Conservation (phyloP, 2,113 vertebrate genomes). For the Nannospalax galili region DNA sequence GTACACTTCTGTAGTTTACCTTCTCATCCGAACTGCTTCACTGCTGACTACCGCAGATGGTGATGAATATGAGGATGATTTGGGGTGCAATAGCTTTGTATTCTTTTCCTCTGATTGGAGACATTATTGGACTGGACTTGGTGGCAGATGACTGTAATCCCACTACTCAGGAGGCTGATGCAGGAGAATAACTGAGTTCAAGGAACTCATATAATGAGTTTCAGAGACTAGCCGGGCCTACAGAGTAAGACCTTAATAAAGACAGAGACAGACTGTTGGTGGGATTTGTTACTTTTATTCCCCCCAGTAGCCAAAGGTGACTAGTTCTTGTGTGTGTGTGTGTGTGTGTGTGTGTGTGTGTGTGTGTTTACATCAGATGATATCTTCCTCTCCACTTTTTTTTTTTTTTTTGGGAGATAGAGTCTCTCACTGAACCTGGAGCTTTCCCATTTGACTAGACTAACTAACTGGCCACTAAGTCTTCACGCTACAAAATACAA, state of each 20-base stretch:
- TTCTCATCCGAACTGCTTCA: background rate
- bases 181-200: background rate
- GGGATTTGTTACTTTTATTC: background rate
- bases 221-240: background rate
- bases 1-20: background rate
- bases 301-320: background rate
- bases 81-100: background rate
- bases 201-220: too few species aligned
- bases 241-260: too few species aligned
- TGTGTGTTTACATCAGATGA: background rate
- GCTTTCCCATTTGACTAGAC: too few species aligned
- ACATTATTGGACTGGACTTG: background rate
- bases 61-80: background rate
- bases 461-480: too few species aligned
- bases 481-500: background rate
- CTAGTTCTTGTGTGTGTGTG: background rate
- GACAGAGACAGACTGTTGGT: background rate
- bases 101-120: background rate
- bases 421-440: too few species aligned
- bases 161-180: background rate
- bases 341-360: background rate
- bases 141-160: background rate
- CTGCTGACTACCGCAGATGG: background rate
- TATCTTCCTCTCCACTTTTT: too few species aligned
- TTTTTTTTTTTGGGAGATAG: too few species aligned